Evolutionary conservation across 2,888 invertebrate genomes (phyloP), one percentile per base, ranked within the genome.

Genomic region (Hydroisotoma schaefferi): DNA sequence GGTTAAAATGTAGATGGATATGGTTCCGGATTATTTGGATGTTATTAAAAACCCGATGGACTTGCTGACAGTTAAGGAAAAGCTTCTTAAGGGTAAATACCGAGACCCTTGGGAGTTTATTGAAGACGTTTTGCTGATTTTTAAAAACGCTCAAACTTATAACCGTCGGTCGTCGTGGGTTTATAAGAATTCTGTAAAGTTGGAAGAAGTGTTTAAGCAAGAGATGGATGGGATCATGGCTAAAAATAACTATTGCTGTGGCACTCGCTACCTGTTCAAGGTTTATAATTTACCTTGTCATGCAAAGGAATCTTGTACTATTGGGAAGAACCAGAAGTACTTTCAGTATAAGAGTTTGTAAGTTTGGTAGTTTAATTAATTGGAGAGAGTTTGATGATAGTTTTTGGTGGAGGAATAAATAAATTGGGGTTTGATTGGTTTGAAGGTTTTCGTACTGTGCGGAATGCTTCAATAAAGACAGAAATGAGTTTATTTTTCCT

Each of bases 161-260:
- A 99, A 99, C 79, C 85, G 93, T 64, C 99, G 99, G 80, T 94
- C 94, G 47, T 97, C 98, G 5, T 83, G 92, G 73, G 99, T 43
- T 52, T 29, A 12, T 18, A 43, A 4, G 10, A 26, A 15, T 29
- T 6, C 53, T 22, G n/a, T 8, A 43, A 43, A 12, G 44, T 18
- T n/a, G 18, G 44, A 47, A 20, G 47, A 99, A 80, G 91, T 97
- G 43, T 99, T 99, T 79, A 94, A 97, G 78, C 86, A 86, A 77
- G 94, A 94, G 80, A 95, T 99, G 70, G 97, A 99, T 80, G 94
- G 94, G 37, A 97, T 98, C 56, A 99, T 99, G 99, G 92, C 93
- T 77, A 86, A 87, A 18, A 82, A 99, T 74, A 99, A 99, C 47
- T 99, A 97, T 78, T 99, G 99, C 78, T 99, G 99, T 78, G 98